A percentile compares a stretch with the other conserved stretches of the same genome.
Conservation (phyloP, 2,888 invertebrate species). For the Ypsolopha sequella region DNA sequence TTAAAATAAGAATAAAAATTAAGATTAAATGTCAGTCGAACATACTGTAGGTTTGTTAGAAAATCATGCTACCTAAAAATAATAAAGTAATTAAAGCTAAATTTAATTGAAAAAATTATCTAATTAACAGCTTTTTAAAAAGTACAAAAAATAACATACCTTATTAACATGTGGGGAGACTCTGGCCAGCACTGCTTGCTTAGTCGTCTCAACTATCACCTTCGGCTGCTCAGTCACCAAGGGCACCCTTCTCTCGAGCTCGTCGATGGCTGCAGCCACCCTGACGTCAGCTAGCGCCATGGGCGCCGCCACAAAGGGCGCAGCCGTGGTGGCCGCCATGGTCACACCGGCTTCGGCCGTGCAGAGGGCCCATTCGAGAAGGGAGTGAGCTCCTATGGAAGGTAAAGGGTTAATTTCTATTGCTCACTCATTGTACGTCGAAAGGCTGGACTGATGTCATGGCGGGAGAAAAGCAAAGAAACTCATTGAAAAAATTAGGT, state of each 20-base stretch:
- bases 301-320: constrained; percentile 68
- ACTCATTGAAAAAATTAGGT: too few species aligned
- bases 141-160: neutral
- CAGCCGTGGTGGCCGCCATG: constrained; percentile 73
- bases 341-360: constrained; percentile 76
- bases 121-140: constrained; percentile 20
- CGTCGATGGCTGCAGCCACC: constrained; percentile 75
- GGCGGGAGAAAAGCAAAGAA: too few species aligned
- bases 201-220: constrained; percentile 68
- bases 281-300: constrained; percentile 72
- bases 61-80: too few species aligned
- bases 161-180: constrained; percentile 63
- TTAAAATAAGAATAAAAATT: too few species aligned
- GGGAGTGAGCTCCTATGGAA: constrained; percentile 69
- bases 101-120: too few species aligned
- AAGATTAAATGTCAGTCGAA: too few species aligned
- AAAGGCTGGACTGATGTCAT: too few species aligned
- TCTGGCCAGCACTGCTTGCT: constrained; percentile 68
- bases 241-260: constrained; percentile 75
- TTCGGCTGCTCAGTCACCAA: constrained; percentile 76
- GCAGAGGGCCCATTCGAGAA: constrained; percentile 77
- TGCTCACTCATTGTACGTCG: too few species aligned
- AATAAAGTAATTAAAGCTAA: too few species aligned
- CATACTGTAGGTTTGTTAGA: too few species aligned
- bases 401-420: neutral